A percentile compares a stretch with the other conserved stretches of the same genome.
These are phyloP conservation scores for Sylvia atricapilla DNA, from an alignment of 2,113 vertebrate genomes.

Conservation along the genomic window DNA sequence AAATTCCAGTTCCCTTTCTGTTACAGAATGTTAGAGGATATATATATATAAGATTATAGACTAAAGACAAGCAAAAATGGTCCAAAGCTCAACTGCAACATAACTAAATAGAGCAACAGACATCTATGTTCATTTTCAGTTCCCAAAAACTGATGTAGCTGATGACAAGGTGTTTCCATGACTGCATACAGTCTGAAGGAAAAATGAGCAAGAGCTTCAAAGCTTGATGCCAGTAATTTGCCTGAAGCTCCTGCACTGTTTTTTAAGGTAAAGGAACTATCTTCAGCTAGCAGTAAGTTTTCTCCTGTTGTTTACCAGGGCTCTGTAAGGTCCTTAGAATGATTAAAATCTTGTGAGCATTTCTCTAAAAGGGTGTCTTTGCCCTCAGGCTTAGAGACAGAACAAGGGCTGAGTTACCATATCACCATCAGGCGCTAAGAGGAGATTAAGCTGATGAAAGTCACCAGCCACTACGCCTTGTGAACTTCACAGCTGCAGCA, in stretches of 20 bases:
- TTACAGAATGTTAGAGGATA: background rate
- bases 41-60: background rate
- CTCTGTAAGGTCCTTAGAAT: background rate
- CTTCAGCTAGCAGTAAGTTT: background rate
- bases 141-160: background rate
- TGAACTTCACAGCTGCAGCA: background rate
- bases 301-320: background rate
- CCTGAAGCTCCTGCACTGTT: background rate
- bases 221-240: background rate
- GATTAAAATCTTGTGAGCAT: background rate
- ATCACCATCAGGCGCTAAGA: background rate
- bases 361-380: background rate
- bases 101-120: background rate
- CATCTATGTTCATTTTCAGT: background rate
- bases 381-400: background rate
- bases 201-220: background rate
- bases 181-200: background rate
- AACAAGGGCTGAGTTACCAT: background rate
- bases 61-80: background rate
- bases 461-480: background rate
- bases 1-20: background rate
- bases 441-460: background rate
- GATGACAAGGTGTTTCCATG: background rate
- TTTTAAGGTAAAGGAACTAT: background rate
- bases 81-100: background rate